A percentile compares a stretch with the other conserved stretches of the same genome.
Conservation (phyloP, 2,113 vertebrate species). For the Puffinus mauretanicus region DNA sequence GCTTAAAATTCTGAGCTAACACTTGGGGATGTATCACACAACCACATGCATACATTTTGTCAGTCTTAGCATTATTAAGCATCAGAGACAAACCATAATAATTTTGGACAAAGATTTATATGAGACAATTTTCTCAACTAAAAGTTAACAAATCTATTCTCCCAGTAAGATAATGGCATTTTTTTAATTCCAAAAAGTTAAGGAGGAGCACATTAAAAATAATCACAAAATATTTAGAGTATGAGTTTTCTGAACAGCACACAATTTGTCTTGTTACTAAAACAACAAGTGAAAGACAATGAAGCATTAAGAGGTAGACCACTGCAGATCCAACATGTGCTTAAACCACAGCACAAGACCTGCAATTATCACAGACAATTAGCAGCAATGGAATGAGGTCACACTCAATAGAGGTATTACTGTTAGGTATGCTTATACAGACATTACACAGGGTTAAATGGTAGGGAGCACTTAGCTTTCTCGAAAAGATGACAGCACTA, state of each 20-base stretch:
- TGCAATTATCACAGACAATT: neutral
- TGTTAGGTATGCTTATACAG: neutral
- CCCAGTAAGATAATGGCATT: rapidly evolving
- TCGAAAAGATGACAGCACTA: neutral
- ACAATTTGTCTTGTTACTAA: neutral
- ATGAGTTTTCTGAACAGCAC: neutral
- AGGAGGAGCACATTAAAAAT: neutral
- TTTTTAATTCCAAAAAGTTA: neutral
- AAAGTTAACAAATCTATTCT: neutral
- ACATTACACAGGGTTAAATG: neutral
- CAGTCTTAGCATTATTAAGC: neutral
- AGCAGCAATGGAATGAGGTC: neutral
- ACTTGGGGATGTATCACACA: neutral
- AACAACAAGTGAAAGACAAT: neutral
- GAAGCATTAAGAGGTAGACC: neutral
- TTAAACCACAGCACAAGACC: neutral
- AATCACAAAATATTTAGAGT: neutral
- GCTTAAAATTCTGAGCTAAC: neutral
- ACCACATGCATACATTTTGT: neutral
- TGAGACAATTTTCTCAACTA: neutral
- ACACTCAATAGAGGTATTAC: neutral
- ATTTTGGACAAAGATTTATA: neutral
- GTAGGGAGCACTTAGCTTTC: neutral
- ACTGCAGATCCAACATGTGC: neutral
- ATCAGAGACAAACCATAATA: neutral